Base-by-base conservation (phyloP, 2,113 vertebrate genomes). In the Pogona vitticeps region DNA sequence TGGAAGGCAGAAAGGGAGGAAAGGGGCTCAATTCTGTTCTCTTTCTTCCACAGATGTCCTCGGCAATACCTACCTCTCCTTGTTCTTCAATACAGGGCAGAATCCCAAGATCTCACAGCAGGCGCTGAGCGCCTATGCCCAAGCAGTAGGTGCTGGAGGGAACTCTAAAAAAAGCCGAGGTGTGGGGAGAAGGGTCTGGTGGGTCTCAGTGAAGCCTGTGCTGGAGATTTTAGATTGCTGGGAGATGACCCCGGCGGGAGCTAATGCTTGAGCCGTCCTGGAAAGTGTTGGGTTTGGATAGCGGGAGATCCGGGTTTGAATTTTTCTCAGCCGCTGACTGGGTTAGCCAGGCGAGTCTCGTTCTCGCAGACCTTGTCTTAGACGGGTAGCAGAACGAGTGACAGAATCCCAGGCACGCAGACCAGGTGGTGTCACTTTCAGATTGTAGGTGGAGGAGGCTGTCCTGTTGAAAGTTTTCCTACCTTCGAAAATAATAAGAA, bases 31-130 rank as follows among this genome's bases (percentile, higher is more conserved):
- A 78, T 71, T 83, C 21, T 81, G 18, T 52, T 76, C 18, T 89
- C 12, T 79, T 79, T 82, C 73, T 90, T 86, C 92, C 90, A 80
- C 96, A 98, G 98, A 98, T 91, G 97, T 98, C 84, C 93, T 98
- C 82, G 98, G 98, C 83, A 98, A 98, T 80, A 98, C 98, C 12
- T 97, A 98, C 15, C 96, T 98, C 83, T 98, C 97, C 70, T 94
- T 98, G 46, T 98, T 98, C 93, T 98, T 98, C 94, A 96, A 94
- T 65, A 97, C 97, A 36, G 98, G 98, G 78, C 98, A 98, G 95
- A 98, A 97, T 79, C 97, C 97, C 26, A 97, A 98, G 94, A 96
- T 98, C 85, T 98, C 97, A 83, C 98, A 98, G 92, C 98, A 98
- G 94, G 98, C 98, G 80, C 95, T 98, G 42, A 97, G 96, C 94